A percentile compares a stretch with the other conserved stretches of the same genome.
Evolutionary conservation across 2,113 vertebrate genomes (phyloP).

Genomic region (Australoheros scitulus): DNA sequence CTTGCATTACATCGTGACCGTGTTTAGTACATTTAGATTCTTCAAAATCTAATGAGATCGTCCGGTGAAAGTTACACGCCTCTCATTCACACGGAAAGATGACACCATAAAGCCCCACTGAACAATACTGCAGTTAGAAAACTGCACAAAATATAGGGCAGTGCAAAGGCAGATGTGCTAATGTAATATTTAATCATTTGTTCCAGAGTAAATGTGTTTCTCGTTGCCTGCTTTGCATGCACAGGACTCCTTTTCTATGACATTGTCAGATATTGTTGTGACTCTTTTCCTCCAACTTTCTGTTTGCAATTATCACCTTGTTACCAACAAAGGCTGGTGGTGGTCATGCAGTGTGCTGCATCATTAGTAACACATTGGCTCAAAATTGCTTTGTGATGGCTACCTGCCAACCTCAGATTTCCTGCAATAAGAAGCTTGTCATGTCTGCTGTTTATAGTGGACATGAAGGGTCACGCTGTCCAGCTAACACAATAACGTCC

Average conservation of each 20-base stretch:
- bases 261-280: background rate
- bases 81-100: fast-evolving
- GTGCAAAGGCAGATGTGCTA: background rate
- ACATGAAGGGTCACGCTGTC: background rate
- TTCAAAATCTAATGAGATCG: background rate
- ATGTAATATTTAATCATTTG: background rate
- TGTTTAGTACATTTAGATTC: background rate
- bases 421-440: constrained; percentile 39
- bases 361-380: constrained; percentile 39
- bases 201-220: background rate
- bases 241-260: background rate
- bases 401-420: constrained; percentile 52
- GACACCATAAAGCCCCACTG: background rate
- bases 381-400: constrained; percentile 42
- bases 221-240: background rate
- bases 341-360: background rate
- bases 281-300: background rate
- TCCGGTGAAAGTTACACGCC: background rate
- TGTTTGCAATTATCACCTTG: constrained; percentile 9
- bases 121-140: background rate
- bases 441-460: background rate
- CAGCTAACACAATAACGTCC: background rate
- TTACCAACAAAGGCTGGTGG: background rate
- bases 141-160: background rate
- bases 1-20: background rate